Evolutionary conservation across 2,113 vertebrate genomes (phyloP).

Genomic region (Antidorcas marsupialis): DNA sequence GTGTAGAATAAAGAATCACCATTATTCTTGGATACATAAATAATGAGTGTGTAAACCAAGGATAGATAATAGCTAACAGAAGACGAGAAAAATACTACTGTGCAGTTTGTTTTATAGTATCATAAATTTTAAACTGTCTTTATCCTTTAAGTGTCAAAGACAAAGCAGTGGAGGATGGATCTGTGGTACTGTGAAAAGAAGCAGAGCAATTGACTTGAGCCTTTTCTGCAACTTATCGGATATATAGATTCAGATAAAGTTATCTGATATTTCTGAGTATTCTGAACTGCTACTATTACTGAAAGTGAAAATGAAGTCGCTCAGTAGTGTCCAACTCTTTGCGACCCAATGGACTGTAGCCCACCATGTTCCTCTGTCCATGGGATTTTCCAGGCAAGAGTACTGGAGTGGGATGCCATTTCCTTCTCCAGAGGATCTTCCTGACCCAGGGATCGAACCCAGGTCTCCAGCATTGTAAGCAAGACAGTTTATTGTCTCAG

Average conservation of each 20-base stretch:
- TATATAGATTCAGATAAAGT: not conserved
- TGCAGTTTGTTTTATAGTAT: not conserved
- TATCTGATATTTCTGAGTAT: not conserved
- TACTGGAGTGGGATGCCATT: no score
- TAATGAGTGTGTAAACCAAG: slow-evolving; percentile 27
- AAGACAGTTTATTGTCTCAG: no score
- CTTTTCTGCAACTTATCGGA: not conserved
- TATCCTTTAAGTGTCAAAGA: not conserved
- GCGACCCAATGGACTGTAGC: no score
- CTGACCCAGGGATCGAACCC: no score
- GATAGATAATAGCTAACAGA: not conserved
- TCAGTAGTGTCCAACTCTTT: no score
- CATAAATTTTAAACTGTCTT: not conserved
- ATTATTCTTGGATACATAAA: not conserved
- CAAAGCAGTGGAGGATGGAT: not conserved
- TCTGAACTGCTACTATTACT: not conserved
- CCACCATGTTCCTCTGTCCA: no score
- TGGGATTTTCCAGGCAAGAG: no score
- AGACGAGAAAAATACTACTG: not conserved
- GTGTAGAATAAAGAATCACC: slow-evolving; percentile 27
- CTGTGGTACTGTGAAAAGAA: not conserved
- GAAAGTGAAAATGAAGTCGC: not conserved
- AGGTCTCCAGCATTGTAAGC: no score
- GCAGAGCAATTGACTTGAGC: not conserved
- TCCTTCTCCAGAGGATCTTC: no score